Base-by-base conservation (phyloP, 2,113 vertebrate genomes). In the Pongo abelii region DNA sequence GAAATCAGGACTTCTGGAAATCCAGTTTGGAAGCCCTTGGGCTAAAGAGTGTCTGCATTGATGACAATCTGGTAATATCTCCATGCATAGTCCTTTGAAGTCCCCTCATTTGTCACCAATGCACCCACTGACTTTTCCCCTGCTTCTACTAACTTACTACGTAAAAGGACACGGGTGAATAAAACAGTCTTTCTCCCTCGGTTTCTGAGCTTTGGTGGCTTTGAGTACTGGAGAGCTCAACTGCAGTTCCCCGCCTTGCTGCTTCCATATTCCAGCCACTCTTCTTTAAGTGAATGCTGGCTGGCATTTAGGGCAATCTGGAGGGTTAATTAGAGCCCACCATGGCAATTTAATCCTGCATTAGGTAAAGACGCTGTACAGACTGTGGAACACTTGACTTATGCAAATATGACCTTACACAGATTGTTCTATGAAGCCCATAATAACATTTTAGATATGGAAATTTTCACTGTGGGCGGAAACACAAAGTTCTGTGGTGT, bases 331-430 rank as follows among this genome's bases (percentile, higher is more conserved):
- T 89, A 95, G 23, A 69, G 69, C 69, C 93, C 72, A 46, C n/a
- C n/a, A 25, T 23, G 67, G 77, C 8, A 43, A 89, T 59, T 97
- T 84, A 85, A 95, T 96, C 84, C 77, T 57, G 91, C 59, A 50
- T 94, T 94, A 83, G 91, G 95, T 94, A 91, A 87, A 95, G 93
- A 93, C 0, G 0, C 91, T 8, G 18, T 91, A 75, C 94, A 96
- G 94, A 52, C 88, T 43, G 67, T 86, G 81, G 52, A 83, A 75
- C 91, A 86, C 97, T 97, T 98, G 95, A 96, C 95, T 98, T 98
- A 98, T 97, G 97, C 97, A 98, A 98, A 98, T 98, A 97, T 79
- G 97, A 97, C 98, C 98, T 98, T 97, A 80, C 23, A 1, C 67
- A 85, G 97, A 97, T 92, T 97, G 78, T 91, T 98, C 96, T 88